phyloP scores from a whole-genome alignment of 2,888 invertebrate species.

The Syrista parreyssii region DNA sequence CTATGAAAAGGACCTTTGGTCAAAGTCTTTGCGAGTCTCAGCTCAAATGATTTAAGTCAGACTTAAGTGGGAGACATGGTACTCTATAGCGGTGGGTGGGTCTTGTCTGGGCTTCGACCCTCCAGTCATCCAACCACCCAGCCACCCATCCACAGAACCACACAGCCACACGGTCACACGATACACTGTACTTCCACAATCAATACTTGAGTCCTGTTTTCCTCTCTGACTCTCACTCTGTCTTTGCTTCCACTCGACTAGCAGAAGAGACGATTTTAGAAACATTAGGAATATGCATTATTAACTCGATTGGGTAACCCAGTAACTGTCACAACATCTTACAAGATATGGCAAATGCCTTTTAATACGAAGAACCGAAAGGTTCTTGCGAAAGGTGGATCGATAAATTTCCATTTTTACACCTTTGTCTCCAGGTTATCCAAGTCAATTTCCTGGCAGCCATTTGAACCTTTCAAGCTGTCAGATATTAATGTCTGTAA shows the following conservation, averaged over 20 bases:
- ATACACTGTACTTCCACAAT: conserved; percentile 56
- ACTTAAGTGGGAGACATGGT: conserved; percentile 47
- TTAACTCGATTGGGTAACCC: not conserved
- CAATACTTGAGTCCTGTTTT: conserved; percentile 62
- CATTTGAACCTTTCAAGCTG: not conserved
- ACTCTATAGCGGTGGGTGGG: conserved; percentile 44
- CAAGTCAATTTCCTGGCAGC: not conserved
- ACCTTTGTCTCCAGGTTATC: not conserved
- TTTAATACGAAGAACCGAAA: not conserved
- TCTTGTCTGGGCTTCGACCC: conserved; percentile 59
- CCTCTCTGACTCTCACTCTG: not conserved
- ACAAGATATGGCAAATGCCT: not conserved
- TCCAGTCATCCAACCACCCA: conserved; percentile 34
- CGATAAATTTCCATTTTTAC: not conserved
- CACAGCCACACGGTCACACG: conserved; percentile 51
- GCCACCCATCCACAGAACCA: conserved; percentile 18
- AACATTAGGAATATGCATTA: not conserved
- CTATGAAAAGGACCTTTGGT: not conserved
- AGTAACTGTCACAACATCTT: not conserved
- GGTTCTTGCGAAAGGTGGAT: not conserved
- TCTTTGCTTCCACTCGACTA: not conserved
- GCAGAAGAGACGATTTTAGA: not conserved
- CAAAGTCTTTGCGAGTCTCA: not conserved
- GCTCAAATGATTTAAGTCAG: conserved; percentile 20
- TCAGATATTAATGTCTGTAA: not conserved